Conservation (phyloP, 2,888 invertebrate genomes). For the Pristionchus fissidentatus region DNA sequence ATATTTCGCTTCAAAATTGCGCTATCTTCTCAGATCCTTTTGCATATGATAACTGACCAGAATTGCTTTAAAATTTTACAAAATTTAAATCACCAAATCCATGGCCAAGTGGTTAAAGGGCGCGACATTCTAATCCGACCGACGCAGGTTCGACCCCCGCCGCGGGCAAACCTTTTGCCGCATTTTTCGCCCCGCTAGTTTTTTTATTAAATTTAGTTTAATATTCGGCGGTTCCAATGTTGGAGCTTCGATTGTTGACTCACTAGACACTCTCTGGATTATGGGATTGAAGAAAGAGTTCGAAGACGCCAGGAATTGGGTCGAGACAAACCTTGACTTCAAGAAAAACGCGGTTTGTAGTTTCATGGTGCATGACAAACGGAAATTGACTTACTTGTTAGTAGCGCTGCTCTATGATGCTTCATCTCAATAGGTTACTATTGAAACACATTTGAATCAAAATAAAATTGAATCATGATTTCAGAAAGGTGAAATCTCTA, state of each 20-base stretch:
- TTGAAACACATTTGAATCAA: background rate
- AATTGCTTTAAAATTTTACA: too few relatives aligned
- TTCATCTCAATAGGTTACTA: too few relatives aligned
- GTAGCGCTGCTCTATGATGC: too few relatives aligned
- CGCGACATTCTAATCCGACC: background rate
- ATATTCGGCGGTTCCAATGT: conserved; percentile 64
- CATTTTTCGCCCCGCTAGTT: background rate
- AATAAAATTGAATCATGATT: too few relatives aligned
- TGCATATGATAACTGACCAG: too few relatives aligned
- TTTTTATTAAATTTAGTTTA: conserved; percentile 14
- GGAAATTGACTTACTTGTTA: too few relatives aligned
- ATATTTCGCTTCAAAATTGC: too few relatives aligned
- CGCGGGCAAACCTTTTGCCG: background rate
- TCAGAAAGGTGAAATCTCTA: conserved; percentile 91
- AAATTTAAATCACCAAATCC: too few relatives aligned
- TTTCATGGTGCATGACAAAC: too few relatives aligned
- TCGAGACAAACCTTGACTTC: conserved; percentile 87
- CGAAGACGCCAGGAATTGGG: conserved; percentile 93
- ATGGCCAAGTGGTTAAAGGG: background rate
- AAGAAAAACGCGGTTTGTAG: conserved; percentile 77
- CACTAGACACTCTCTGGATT: conserved; percentile 93
- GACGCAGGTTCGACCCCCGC: background rate
- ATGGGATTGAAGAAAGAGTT: conserved; percentile 96
- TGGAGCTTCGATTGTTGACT: conserved; percentile 92
- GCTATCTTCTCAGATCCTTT: too few relatives aligned